Evolutionary conservation across 1,140 invertebrate genomes (phyloP), one percentile per base, ranked within the genome.

Genomic region (Drosophila hydei): DNA sequence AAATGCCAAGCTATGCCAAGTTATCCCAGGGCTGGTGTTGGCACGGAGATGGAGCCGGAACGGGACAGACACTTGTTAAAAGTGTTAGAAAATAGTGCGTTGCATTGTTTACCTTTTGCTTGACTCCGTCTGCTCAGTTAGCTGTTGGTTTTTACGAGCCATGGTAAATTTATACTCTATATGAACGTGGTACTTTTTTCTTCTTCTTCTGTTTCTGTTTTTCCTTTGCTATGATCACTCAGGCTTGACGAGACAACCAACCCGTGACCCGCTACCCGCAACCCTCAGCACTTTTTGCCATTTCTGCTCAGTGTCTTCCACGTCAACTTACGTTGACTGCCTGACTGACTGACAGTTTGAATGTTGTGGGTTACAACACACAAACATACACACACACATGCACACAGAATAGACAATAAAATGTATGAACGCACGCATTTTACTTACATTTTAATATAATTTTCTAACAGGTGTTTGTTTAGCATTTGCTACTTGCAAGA

Each of bases 61-160:
- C 21, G 43, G 68, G 64, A 77, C 42, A 83, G 72, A 75, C 81
- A 88, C 83, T 88, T 88, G 79, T 81, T 83, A 76, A 88, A 60
- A 88, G 83, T 89, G 83, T 88, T 88, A 68, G 83, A 88, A 88
- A 88, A 88, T 88, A 88, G 84, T 88, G 83, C 83, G 83, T 88
- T 88, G 83, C 83, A 88, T 88, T 88, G 83, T 88, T 88, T 88
- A 88, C 75, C 72, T 88, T 88, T 88, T 77, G 83, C 79, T 87
- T 88, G 83, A 88, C 58, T 77, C 70, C 61, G 79, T 81, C 70
- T 77, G 59, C 67, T 83, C 45, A 67, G 70, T 52, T 75, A 58
- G 72, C 27, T 77, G 69, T 79, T 83, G 61, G 12, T 64, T 43
- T 77, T 71, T 75, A 75, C 52, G 72, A 72, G 63, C 72, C 60